Percentiles rank a stretch among this genome's conserved stretches.
phyloP scores from a whole-genome alignment of 2,888 invertebrate genomes.

The Drosophila mettleri region DNA sequence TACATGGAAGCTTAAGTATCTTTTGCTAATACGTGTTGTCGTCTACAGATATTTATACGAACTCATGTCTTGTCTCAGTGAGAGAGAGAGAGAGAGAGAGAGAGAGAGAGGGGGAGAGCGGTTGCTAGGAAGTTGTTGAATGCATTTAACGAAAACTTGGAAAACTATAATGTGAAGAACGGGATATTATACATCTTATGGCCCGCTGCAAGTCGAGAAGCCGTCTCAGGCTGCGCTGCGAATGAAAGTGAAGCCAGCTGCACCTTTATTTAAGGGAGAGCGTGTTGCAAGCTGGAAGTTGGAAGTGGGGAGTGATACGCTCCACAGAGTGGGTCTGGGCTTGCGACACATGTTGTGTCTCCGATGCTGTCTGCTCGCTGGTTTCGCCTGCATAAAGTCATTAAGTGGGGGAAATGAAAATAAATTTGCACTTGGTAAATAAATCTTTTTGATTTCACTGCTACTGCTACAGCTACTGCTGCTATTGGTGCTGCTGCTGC shows the following conservation, averaged over 20 bases:
- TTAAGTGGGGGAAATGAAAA: conserved; percentile 75
- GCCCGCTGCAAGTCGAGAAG: conserved; percentile 33
- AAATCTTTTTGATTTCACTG: conserved; percentile 75
- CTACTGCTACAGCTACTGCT: conserved; percentile 2
- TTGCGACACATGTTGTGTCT: conserved; percentile 42
- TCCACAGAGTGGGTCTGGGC: not conserved
- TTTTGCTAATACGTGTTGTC: conserved; percentile 57
- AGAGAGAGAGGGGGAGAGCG: not conserved
- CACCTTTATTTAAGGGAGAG: conserved; percentile 69
- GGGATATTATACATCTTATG: conserved; percentile 54
- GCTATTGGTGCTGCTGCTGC: not conserved
- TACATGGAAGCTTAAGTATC: conserved; percentile 64
- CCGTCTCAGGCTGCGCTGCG: not conserved
- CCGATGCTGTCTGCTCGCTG: conserved; percentile 26
- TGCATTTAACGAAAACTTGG: conserved; percentile 59
- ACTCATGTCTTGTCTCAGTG: conserved; percentile 37
- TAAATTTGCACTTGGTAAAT: conserved; percentile 79
- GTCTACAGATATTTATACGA: conserved; percentile 59
- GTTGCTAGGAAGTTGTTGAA: conserved; percentile 13
- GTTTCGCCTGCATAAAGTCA: conserved; percentile 68
- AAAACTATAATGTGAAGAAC: conserved; percentile 48
- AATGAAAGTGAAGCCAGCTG: conserved; percentile 54
- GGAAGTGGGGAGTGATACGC: not conserved
- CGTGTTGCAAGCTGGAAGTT: conserved; percentile 17
- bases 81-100: no score